These are phyloP conservation scores for Melieria picta DNA, from an alignment of 2,888 invertebrate species.

Conservation along the genomic window DNA sequence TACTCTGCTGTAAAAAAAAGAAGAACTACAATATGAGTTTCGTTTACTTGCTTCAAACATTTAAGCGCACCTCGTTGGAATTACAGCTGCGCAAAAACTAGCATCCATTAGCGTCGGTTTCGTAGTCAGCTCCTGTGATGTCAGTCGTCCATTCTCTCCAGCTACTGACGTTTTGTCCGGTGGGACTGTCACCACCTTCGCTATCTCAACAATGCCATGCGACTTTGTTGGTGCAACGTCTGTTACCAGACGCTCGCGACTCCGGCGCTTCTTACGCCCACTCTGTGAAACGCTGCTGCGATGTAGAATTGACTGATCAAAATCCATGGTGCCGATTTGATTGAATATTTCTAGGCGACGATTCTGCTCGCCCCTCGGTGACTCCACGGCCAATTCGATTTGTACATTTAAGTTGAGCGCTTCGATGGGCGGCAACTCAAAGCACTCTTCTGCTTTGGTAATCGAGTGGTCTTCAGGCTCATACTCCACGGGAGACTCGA, in stretches of 20 bases:
- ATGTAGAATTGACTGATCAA: conserved; percentile 76
- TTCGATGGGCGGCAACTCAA: conserved; percentile 75
- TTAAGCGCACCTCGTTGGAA: no score
- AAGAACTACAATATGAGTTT: background rate
- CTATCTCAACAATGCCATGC: conserved; percentile 63
- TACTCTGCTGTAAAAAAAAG: conserved; percentile 1
- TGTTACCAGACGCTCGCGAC: background rate
- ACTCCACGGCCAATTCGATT: conserved; percentile 61
- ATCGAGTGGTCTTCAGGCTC: conserved; percentile 67
- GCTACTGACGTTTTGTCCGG: background rate
- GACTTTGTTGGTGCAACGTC: conserved; percentile 32
- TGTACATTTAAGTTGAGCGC: conserved; percentile 67
- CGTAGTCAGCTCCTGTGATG: conserved; percentile 50
- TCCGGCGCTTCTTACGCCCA: conserved; percentile 45
- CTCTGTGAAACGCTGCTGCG: conserved; percentile 68
- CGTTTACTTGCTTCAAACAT: background rate
- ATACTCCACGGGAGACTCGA: conserved; percentile 62
- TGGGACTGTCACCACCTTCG: conserved; percentile 43
- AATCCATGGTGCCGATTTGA: conserved; percentile 78
- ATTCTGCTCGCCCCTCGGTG: conserved; percentile 59
- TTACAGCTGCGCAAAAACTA: conserved; percentile 62
- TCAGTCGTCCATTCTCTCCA: conserved; percentile 19
- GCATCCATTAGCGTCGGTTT: conserved; percentile 67
- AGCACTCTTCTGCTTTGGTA: conserved; percentile 78
- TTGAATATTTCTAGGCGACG: conserved; percentile 74